Base-by-base conservation (phyloP, 2,888 invertebrate species). In the Lydus trimaculatus region DNA sequence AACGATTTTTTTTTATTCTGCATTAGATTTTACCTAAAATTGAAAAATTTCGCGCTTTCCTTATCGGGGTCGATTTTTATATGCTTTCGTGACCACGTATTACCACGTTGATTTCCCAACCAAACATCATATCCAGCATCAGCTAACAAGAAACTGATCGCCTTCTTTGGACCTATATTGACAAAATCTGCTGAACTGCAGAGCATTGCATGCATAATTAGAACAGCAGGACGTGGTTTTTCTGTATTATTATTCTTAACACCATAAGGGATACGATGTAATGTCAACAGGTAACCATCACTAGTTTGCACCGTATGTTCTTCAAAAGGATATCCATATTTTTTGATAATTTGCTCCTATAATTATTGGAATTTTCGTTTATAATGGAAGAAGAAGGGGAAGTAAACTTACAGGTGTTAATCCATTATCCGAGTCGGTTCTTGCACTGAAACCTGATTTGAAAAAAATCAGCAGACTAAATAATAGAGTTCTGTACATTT, bases 91-190 rank as follows among this genome's bases (percentile, higher is more conserved):
- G 88, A 87, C 78, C 90, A 90, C 1, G 85, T 87, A 80, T 91
- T 94, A 7, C 95, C 95, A 1, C 95, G 89, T 17, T 89, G 89
- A 81, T 95, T 96, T 0, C 92, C 92, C 86, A 96, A 85, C 95
- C 80, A 79, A 0, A 82, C 80, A 65, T 82, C 82, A 63, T 80
- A 82, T 1, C 81, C 81, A 63, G 76, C 73, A 63, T 82, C 80
- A 13, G 81, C 79, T n/a, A 82, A 69, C 3, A 78, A 59, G 66
- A 76, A 81, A 13, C 73, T 78, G 72, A 71, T 23, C 31, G 67
- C 67, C 23, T 69, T 71, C 0, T 61, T 62, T 3, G 69, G 67
- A 0, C 72, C 75, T 7, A 60, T 23, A 62, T 72, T 72, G 0
- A 75, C 62, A 60, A 66, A 74, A 62, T 73, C 73, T 13, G 68